phyloP scores from a whole-genome alignment of 2,888 invertebrate species.

The Cantharis rustica region DNA sequence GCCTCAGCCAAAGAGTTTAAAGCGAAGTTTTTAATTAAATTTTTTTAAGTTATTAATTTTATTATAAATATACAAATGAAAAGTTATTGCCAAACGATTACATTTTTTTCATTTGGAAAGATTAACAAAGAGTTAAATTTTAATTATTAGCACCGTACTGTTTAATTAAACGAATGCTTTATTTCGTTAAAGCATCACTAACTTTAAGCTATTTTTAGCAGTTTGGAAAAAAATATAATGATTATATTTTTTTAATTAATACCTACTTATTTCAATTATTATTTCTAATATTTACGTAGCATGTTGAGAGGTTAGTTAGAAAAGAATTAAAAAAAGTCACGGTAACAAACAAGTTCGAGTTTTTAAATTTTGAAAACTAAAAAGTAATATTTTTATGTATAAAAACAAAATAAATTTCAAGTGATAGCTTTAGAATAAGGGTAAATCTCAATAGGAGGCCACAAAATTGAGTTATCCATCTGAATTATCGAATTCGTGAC shows the following conservation, averaged over 20 bases:
- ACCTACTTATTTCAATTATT: no score
- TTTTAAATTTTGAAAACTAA: not conserved
- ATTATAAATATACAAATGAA: not conserved
- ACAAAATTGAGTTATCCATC: not conserved
- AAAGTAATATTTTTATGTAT: not conserved
- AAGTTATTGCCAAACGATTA: not conserved
- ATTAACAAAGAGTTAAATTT: not conserved
- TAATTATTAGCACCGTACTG: not conserved
- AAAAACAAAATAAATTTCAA: not conserved
- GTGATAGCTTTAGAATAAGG: not conserved
- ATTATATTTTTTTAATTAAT: no score
- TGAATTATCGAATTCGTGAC: not conserved
- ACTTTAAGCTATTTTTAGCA: no score
- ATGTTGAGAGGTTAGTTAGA: not conserved
- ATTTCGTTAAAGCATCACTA: not conserved
- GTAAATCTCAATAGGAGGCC: not conserved
- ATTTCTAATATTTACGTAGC: no score
- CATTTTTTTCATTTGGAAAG: not conserved
- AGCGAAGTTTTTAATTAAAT: not conserved
- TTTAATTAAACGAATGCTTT: not conserved
- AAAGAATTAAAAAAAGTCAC: no score
- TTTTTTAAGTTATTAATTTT: not conserved
- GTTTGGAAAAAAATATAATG: no score
- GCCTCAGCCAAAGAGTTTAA: not conserved
- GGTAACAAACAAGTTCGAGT: not conserved